Evolutionary conservation across 2,113 vertebrate genomes (phyloP), one percentile per base, ranked within the genome.

Genomic region (Brevimyrus niger): DNA sequence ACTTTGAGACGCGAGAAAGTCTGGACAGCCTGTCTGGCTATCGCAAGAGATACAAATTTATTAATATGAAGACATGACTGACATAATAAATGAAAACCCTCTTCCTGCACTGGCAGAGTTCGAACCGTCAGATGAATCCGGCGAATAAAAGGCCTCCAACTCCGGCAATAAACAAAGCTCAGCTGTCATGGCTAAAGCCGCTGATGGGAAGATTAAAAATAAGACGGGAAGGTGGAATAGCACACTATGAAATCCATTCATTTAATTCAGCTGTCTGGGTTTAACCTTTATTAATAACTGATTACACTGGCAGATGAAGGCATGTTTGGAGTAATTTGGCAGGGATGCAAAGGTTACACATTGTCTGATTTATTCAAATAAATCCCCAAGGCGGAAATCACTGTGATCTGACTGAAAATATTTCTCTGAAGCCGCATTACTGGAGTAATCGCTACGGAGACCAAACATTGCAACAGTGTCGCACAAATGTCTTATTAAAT

Each of bases 231-330:
- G 58, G 48, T 42, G 35, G 21, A 23, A 89, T 23, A 42, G 48
- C 88, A 35, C 27, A 51, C 88, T 89, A 5, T 44, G 73, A 48
- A 88, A 48, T 53, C 50, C 85, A 87, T 55, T 53, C 50, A 15
- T 82, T 82, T 47, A 47, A 44, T 83, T 84, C 48, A 87, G 15
- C 50, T 46, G 50, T 89, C 88, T 58, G 13, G 76, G 11, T 89
- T 47, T 89, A 89, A 89, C 88, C 88, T 89, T 89, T 89, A 85
- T 89, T 89, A 89, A 85, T 47, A 47, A 58, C 38, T 58, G 88
- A 89, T 84, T 84, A 13, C 50, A 46, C 51, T 51, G 42, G 38
- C 88, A 83, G 48, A 55, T 35, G 38, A 55, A 27, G 88, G 35
- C 76, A 84, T 19, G 23, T 89, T 84, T 89, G 88, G 88, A 61